These are phyloP conservation scores for Cyanoderma ruficeps DNA, from an alignment of 2,113 vertebrate species.

Conservation along the genomic window DNA sequence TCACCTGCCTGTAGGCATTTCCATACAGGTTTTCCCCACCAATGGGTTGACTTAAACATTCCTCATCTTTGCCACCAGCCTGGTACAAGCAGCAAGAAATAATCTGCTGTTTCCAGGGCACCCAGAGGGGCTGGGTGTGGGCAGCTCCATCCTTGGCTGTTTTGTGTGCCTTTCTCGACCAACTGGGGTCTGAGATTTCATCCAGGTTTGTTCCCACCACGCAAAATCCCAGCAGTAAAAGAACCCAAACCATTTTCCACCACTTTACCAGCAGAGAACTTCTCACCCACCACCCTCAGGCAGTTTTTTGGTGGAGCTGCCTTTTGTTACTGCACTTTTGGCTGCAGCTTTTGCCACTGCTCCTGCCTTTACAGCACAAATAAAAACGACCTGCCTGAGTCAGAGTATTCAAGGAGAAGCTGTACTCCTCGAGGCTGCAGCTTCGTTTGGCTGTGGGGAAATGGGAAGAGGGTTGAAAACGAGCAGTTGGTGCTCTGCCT, in stretches of 20 bases:
- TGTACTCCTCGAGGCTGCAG: conserved; percentile 76
- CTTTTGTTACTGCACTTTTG: not conserved
- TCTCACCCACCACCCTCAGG: not conserved
- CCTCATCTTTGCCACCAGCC: not conserved
- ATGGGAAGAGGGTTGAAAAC: not conserved
- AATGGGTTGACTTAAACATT: not conserved
- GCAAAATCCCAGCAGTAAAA: not conserved
- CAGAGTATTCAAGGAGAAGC: conserved; percentile 76
- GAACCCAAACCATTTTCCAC: not conserved
- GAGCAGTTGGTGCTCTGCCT: not conserved
- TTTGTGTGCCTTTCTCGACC: fast-evolving
- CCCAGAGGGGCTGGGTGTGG: not conserved
- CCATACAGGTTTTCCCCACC: not conserved
- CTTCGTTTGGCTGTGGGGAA: conserved; percentile 62
- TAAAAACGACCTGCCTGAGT: conserved; percentile 65
- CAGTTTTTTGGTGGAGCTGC: not conserved
- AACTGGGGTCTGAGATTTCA: not conserved
- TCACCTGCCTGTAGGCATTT: not conserved
- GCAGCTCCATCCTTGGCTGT: not conserved
- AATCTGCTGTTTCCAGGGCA: not conserved
- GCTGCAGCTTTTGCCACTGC: not conserved
- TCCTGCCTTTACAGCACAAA: not conserved
- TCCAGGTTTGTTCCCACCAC: not conserved
- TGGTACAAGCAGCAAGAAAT: not conserved
- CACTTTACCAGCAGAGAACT: not conserved